Conservation (phyloP, 2,888 invertebrate species). For the Cantharis flavilabris region DNA sequence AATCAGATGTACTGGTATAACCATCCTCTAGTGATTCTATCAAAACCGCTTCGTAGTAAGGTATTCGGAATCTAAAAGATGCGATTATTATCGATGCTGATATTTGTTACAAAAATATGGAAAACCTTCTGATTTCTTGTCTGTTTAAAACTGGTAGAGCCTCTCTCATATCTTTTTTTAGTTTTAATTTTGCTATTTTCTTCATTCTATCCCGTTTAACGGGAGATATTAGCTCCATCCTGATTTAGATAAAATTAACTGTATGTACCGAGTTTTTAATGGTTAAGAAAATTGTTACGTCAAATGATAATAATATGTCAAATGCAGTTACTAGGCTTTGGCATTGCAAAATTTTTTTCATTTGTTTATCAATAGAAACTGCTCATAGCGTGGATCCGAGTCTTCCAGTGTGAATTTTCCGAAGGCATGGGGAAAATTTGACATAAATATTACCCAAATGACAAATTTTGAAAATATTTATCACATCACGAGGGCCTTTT, state of each 20-base stretch:
- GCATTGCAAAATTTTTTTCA: no score
- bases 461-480: no score
- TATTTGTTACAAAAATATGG: slow-evolving; percentile 15
- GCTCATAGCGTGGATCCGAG: no score
- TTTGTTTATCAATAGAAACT: background rate
- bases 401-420: no score
- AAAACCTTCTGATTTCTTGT: slow-evolving; percentile 49
- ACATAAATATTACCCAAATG: no score
- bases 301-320: background rate
- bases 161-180: slow-evolving; percentile 45
- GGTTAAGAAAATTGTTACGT: background rate
- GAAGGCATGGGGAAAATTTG: no score
- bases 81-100: background rate
- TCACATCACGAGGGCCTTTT: no score
- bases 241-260: background rate
- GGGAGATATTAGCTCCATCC: slow-evolving; percentile 16
- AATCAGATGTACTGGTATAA: slow-evolving; percentile 57
- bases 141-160: slow-evolving; percentile 48
- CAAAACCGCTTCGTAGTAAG: slow-evolving; percentile 61
- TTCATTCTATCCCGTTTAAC: slow-evolving; percentile 35
- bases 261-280: background rate
- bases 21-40: slow-evolving; percentile 61
- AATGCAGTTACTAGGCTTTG: background rate
- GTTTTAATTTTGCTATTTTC: slow-evolving; percentile 36
- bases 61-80: slow-evolving; percentile 56